Conservation (phyloP, 2,888 invertebrate species). For the Eupithecia centaureata region DNA sequence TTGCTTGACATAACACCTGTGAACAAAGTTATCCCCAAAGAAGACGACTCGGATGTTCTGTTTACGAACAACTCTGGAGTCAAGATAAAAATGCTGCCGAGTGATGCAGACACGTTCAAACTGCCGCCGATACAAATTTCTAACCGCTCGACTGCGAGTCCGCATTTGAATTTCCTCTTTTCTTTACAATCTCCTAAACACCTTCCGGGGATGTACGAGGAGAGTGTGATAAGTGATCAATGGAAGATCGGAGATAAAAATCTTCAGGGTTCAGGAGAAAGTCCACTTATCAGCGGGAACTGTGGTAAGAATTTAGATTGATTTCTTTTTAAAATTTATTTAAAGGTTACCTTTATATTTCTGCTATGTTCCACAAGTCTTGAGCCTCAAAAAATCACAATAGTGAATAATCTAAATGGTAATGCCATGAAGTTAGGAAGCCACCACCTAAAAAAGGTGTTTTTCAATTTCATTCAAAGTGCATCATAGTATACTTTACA, state of each 20-base stretch:
- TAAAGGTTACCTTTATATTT: neutral
- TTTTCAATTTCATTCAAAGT: too few relatives aligned
- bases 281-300: slow-evolving; percentile 54
- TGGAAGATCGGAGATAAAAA: slow-evolving; percentile 62
- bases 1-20: slow-evolving; percentile 56
- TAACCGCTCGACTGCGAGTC: slow-evolving; percentile 55
- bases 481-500: too few relatives aligned
- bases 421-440: too few relatives aligned
- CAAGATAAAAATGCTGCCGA: slow-evolving; percentile 57
- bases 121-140: slow-evolving; percentile 69
- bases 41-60: slow-evolving; percentile 47
- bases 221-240: slow-evolving; percentile 47
- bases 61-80: slow-evolving; percentile 58
- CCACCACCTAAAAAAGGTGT: too few relatives aligned
- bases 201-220: slow-evolving; percentile 50
- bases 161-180: slow-evolving; percentile 63
- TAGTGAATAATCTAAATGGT: too few relatives aligned
- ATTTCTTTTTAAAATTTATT: neutral
- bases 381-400: too few relatives aligned
- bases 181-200: slow-evolving; percentile 48
- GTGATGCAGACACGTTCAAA: slow-evolving; percentile 54
- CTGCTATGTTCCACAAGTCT: slow-evolving; percentile 9
- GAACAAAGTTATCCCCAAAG: slow-evolving; percentile 26
- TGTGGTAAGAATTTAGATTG: slow-evolving; percentile 52
- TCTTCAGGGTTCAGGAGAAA: slow-evolving; percentile 67